A percentile compares a stretch with the other conserved stretches of the same genome.
These are phyloP conservation scores for Okamejei kenojei DNA, from an alignment of 2,797 vertebrate genomes.

Conservation along the genomic window DNA sequence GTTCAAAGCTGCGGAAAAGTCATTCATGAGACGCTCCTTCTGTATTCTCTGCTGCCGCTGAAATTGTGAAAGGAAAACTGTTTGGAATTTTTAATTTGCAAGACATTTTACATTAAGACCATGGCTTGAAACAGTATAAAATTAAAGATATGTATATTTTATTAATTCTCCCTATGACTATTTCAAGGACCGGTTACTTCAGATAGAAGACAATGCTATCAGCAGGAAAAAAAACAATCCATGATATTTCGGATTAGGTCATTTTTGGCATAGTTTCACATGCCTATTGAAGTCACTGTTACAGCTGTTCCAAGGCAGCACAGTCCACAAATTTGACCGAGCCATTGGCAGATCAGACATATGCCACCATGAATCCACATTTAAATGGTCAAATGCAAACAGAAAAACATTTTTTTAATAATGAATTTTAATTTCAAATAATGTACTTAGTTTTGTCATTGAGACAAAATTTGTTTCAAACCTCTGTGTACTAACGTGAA, in stretches of 20 bases:
- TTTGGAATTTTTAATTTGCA: neutral
- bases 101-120: neutral
- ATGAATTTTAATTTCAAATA: no score
- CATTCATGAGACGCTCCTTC: constrained; percentile 92
- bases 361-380: no score
- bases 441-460: no score
- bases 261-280: no score
- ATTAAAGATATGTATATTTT: neutral
- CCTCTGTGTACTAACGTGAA: no score
- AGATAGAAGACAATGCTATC: neutral
- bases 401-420: no score
- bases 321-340: no score
- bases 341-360: no score
- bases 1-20: constrained; percentile 89
- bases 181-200: neutral
- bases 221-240: neutral
- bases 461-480: no score
- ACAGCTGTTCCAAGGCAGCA: no score
- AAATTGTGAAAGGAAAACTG: constrained; percentile 40
- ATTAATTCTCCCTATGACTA: neutral
- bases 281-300: no score
- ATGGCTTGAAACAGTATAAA: neutral
- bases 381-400: no score
- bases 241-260: neutral
- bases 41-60: constrained; percentile 91